A percentile compares a stretch with the other conserved stretches of the same genome.
Evolutionary conservation across 2,888 invertebrate species (phyloP).

Genomic region (Maniola hyperantus): DNA sequence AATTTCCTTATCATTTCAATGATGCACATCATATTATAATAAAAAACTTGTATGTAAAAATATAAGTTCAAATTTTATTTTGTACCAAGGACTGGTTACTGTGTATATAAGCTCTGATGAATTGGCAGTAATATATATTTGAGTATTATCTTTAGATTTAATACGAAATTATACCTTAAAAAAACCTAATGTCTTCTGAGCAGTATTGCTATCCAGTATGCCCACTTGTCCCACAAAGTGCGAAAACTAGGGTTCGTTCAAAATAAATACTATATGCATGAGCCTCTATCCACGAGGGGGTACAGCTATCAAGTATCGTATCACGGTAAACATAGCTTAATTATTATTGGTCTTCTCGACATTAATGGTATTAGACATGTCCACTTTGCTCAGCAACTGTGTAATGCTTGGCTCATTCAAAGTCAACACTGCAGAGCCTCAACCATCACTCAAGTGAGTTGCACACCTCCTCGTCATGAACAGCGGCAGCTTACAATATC

Average conservation of each 20-base stretch:
- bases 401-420: constrained; percentile 73
- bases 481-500: constrained; percentile 28
- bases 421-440: constrained; percentile 84
- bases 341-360: constrained; percentile 52
- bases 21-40: background rate
- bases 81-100: background rate
- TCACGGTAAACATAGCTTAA: constrained; percentile 36
- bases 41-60: constrained; percentile 2
- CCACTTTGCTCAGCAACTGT: constrained; percentile 67
- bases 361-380: constrained; percentile 53
- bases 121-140: constrained; percentile 15
- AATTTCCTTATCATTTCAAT: background rate
- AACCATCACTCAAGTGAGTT: constrained; percentile 53
- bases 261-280: constrained; percentile 83
- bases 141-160: background rate
- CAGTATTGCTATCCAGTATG: constrained; percentile 51
- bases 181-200: too few relatives aligned
- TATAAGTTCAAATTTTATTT: background rate
- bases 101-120: constrained; percentile 23
- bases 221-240: constrained; percentile 70
- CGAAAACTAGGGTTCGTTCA: constrained; percentile 71
- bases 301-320: background rate
- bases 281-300: constrained; percentile 83
- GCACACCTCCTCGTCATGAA: constrained; percentile 82
- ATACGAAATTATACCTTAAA: too few relatives aligned